phyloP scores from a whole-genome alignment of 2,888 invertebrate species.

The Harpalus rubripes region DNA sequence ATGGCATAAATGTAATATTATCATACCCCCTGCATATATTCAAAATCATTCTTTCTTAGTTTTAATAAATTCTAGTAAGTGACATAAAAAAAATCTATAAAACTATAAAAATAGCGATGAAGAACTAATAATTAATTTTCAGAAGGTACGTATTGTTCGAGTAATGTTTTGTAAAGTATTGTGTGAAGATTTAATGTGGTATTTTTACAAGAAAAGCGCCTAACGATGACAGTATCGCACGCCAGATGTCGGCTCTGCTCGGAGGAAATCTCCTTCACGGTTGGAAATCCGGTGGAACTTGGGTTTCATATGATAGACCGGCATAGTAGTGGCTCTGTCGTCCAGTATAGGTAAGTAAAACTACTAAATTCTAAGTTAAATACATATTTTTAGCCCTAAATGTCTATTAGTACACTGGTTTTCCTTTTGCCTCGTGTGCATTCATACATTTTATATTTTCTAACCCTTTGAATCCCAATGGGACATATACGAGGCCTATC shows the following conservation, averaged over 20 bases:
- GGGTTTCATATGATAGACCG: slow-evolving; percentile 58
- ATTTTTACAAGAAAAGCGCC: too few relatives aligned
- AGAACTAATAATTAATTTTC: neutral
- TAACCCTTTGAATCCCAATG: too few relatives aligned
- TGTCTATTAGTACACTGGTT: too few relatives aligned
- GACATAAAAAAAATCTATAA: neutral
- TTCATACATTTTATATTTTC: too few relatives aligned
- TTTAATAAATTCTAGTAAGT: neutral
- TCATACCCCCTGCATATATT: neutral
- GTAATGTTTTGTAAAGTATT: neutral
- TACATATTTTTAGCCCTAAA: too few relatives aligned
- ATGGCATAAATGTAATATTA: neutral
- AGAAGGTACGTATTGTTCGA: neutral
- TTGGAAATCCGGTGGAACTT: slow-evolving; percentile 56
- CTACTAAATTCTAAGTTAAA: neutral
- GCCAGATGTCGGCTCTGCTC: slow-evolving; percentile 48
- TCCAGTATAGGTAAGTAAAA: slow-evolving; percentile 12
- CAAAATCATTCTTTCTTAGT: neutral
- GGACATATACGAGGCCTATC: too few relatives aligned
- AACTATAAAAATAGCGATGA: neutral
- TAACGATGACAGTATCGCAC: slow-evolving; percentile 28
- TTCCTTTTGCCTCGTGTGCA: too few relatives aligned
- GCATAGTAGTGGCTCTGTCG: slow-evolving; percentile 30
- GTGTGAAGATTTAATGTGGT: neutral
- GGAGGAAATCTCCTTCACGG: slow-evolving; percentile 47